Percentiles rank a stretch among this genome's conserved stretches.
Evolutionary conservation across 1,140 invertebrate genomes (phyloP).

Genomic region (Drosophila kikkawai): DNA sequence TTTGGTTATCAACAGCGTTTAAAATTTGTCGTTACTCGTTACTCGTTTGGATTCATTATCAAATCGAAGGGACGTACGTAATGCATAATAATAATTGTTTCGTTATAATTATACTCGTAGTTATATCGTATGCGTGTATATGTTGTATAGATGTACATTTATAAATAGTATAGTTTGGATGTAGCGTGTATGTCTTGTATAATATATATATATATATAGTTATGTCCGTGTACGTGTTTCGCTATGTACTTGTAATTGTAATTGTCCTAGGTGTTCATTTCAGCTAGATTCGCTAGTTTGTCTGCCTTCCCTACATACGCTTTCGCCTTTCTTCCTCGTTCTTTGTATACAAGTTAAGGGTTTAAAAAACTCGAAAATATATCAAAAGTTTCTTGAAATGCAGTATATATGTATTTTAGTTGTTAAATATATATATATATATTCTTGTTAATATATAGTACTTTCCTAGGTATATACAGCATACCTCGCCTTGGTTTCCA

Average conservation of each 20-base stretch:
- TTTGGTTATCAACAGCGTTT: slow-evolving; percentile 69
- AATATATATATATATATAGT: slow-evolving; percentile 49
- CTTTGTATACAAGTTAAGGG: slow-evolving; percentile 74
- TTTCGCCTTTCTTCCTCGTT: slow-evolving; percentile 23
- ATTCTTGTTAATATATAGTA: slow-evolving; percentile 55
- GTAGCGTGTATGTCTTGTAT: slow-evolving; percentile 56
- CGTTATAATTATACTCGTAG: slow-evolving; percentile 65
- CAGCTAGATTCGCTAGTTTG: slow-evolving; percentile 75
- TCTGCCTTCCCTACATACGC: slow-evolving; percentile 38
- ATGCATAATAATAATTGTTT: slow-evolving; percentile 63
- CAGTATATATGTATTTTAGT: slow-evolving; percentile 74
- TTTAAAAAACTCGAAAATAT: slow-evolving; percentile 77
- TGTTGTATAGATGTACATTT: slow-evolving; percentile 62
- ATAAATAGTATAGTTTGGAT: slow-evolving; percentile 67
- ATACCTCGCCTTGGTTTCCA: slow-evolving; percentile 39
- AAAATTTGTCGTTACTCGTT: slow-evolving; percentile 50
- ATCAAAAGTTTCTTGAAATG: slow-evolving; percentile 78
- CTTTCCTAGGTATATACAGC: slow-evolving; percentile 55
- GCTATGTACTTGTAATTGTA: slow-evolving; percentile 60
- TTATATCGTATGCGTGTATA: slow-evolving; percentile 53
- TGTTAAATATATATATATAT: slow-evolving; percentile 57
- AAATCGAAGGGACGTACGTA: slow-evolving; percentile 72
- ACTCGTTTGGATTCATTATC: slow-evolving; percentile 58
- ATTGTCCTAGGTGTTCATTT: slow-evolving; percentile 74
- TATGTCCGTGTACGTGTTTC: slow-evolving; percentile 48